Base-by-base conservation (phyloP, 2,797 vertebrate genomes). In the Lutjanus argentimaculatus region DNA sequence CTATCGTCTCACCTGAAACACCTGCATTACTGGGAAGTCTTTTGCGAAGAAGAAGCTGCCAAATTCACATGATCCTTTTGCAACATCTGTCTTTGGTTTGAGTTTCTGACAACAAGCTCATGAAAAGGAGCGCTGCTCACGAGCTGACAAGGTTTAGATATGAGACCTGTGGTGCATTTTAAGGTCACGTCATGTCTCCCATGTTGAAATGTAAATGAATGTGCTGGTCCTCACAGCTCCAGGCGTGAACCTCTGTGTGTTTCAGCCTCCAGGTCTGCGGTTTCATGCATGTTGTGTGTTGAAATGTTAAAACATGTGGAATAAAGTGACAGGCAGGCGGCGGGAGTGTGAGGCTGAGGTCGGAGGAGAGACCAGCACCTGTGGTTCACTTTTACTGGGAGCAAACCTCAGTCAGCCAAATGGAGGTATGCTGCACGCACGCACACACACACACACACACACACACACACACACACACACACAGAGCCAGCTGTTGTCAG, bases 301-400 rank as follows among this genome's bases (percentile, higher is more conserved):
- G 21, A 68, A 43, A 51, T 61, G 58, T 48, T 21, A 46, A 49
- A 67, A 46, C 58, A 17, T n/a, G 62, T 58, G 30, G 49, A 59
- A 53, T 52, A 30, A 70, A 79, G 5, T 61, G 53, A 62, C 48
- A 67, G 25, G 67, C 51, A 69, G 25, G 67, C 51, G 66, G 51
- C 53, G 53, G 62, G 72, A 84, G 80, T 65, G 71, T 72, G 49
- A 67, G 15, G 42, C 56, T 14, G 61, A 42, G 48, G 61, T 80
- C 72, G 73, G 58, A 52, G 67, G 66, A 79, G 74, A 78, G 73
- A 70, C 65, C 53, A 75, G 72, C 78, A 86, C 77, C 82, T 84
- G 85, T 84, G 83, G 69, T 81, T 80, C 57, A 79, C 72, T 81
- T 89, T 91, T 76, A 88, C 78, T 65, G 74, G 79, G 76, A 78